phyloP scores from a whole-genome alignment of 2,888 invertebrate species.

The Criorhina ranunculi region DNA sequence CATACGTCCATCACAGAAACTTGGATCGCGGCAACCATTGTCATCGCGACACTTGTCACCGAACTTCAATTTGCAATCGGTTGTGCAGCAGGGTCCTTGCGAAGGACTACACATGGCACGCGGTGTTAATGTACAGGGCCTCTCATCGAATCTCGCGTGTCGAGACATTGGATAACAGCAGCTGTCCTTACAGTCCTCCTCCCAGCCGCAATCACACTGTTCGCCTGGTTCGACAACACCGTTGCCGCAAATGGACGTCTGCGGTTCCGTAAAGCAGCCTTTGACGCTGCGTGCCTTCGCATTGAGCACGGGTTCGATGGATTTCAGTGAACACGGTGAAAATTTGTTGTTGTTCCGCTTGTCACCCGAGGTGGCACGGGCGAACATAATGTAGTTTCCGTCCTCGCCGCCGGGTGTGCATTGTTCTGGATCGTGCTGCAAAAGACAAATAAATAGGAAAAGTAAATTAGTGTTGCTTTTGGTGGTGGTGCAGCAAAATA shows the following conservation, averaged over 20 bases:
- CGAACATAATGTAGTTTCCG: constrained; percentile 99
- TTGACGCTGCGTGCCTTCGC: constrained; percentile 95
- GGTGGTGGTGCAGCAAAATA: constrained; percentile 26
- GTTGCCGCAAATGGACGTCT: constrained; percentile 98
- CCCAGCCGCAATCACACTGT: constrained; percentile 99
- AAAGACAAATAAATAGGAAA: constrained; percentile 68
- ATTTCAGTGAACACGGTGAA: constrained; percentile 96
- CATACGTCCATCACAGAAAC: constrained; percentile 95
- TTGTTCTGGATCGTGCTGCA: constrained; percentile 96
- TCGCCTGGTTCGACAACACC: constrained; percentile 98
- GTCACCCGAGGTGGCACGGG: constrained; percentile 98
- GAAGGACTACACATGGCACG: constrained; percentile 84
- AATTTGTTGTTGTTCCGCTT: constrained; percentile 99
- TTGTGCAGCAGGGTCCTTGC: constrained; percentile 97
- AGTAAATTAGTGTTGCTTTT: constrained; percentile 60
- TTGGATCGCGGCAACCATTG: constrained; percentile 96
- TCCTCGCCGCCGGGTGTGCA: constrained; percentile 98
- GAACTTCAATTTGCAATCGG: constrained; percentile 92
- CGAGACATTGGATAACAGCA: constrained; percentile 97
- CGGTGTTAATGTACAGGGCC: constrained; percentile 94
- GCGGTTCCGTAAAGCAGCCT: constrained; percentile 97
- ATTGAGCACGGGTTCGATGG: constrained; percentile 96
- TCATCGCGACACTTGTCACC: constrained; percentile 96
- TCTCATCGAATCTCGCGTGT: constrained; percentile 90
- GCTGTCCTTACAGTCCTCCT: constrained; percentile 96